Evolutionary conservation across 1,140 invertebrate species (phyloP).

Genomic region (Drosophila rufa): DNA sequence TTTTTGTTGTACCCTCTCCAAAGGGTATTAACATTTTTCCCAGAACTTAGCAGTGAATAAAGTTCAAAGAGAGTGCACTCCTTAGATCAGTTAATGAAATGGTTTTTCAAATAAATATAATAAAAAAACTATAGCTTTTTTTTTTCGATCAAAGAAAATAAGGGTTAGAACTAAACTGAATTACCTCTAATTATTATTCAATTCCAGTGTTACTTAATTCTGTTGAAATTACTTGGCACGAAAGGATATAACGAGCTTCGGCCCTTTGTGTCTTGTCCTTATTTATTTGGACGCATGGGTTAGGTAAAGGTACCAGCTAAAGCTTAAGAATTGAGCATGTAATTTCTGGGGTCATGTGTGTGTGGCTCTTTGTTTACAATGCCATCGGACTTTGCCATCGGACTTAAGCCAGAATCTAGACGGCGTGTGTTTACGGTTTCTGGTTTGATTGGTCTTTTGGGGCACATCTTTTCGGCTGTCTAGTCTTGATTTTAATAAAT

Average conservation of each 20-base stretch:
- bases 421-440: slow-evolving; percentile 14
- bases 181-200: no score
- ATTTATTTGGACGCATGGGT: slow-evolving; percentile 9
- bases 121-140: no score
- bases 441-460: slow-evolving; percentile 43
- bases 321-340: slow-evolving; percentile 40
- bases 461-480: slow-evolving; percentile 26
- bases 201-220: no score
- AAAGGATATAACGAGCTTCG: neutral
- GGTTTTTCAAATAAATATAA: no score
- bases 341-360: slow-evolving; percentile 35
- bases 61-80: neutral
- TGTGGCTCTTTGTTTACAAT: slow-evolving; percentile 40
- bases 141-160: no score
- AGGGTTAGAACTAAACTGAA: no score
- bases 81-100: neutral
- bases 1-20: neutral
- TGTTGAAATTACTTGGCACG: neutral
- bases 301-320: slow-evolving; percentile 16
- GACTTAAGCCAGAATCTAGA: slow-evolving; percentile 39
- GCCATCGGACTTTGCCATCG: slow-evolving; percentile 44
- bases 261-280: neutral
- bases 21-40: neutral
- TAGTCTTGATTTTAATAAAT: slow-evolving; percentile 38
- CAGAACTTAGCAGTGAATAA: neutral